Base-by-base conservation (phyloP, 2,797 vertebrate species). In the Sebastes hubbsi region DNA sequence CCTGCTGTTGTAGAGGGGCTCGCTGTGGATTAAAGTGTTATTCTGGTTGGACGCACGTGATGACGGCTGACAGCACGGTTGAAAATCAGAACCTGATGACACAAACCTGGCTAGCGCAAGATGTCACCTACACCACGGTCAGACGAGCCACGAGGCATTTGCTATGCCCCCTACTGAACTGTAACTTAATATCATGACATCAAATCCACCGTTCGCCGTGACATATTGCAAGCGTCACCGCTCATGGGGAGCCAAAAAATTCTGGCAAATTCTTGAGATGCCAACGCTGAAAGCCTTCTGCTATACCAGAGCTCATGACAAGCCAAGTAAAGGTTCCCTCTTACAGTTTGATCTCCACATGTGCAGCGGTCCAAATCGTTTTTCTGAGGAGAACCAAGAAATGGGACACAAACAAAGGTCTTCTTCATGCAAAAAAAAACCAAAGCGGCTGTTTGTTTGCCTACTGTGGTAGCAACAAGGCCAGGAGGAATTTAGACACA, bases 121-220 rank as follows among this genome's bases (percentile, higher is more conserved):
- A 75, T 75, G 76, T 82, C 63, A 80, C 65, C 80, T 27, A 56
- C 30, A 64, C 77, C 79, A 56, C 60, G 27, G 70, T 60, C 63
- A 77, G 64, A 67, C 46, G 25, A 83, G 64, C 70, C 68, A 61
- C 49, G 36, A 78, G 71, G 69, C 27, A 62, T 54, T 70, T 2
- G 55, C 54, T 62, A 16, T 49, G 68, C 69, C 81, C 59, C 60
- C 81, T 64, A 12, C 22, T 66, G 78, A 87, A 78, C 69, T 72
- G 83, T 88, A 91, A 93, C 76, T 25, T 55, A 79, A 92, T 88
- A 89, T 81, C 36, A 24, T 18, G 72, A 82, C 82, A 89, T 89
- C 75, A 80, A 87, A 88, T 82, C 80, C 58, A 3, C 29, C 27
- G 30, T 59, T 71, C 25, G 16, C 32, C 5, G 2, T 42, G 56